phyloP scores from a whole-genome alignment of 2,797 vertebrate species.

The Acanthurus leucopareius region DNA sequence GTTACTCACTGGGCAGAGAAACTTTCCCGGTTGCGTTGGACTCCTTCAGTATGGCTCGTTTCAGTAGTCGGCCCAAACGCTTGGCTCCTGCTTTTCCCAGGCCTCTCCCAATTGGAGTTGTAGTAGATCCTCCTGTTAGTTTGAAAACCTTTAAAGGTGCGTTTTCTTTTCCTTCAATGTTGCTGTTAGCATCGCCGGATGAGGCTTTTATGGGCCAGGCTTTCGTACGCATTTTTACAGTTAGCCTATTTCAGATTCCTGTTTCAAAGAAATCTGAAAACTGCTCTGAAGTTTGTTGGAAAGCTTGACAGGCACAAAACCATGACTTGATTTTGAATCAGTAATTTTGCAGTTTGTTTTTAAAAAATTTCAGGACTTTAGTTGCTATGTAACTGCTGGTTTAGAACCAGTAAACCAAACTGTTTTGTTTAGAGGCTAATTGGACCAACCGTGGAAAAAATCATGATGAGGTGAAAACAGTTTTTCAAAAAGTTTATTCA shows the following conservation, averaged over 20 bases:
- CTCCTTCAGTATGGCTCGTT: slow-evolving; percentile 31
- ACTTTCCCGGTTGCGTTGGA: neutral
- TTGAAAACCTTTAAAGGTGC: too few species aligned
- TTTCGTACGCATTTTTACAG: slow-evolving; percentile 2
- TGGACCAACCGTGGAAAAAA: neutral
- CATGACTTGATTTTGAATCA: neutral
- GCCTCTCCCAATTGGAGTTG: too few species aligned
- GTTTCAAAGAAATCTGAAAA: slow-evolving; percentile 3
- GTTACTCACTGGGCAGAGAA: slow-evolving; percentile 45
- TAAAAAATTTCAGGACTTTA: slow-evolving; percentile 20
- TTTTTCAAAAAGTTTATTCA: slow-evolving; percentile 31
- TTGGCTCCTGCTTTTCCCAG: slow-evolving; percentile 61
- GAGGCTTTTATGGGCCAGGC: too few species aligned
- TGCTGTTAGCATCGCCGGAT: too few species aligned
- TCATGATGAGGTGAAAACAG: neutral
- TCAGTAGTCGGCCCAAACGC: slow-evolving; percentile 50
- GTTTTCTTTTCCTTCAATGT: too few species aligned
- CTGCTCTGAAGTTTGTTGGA: too few species aligned
- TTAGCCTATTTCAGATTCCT: slow-evolving; percentile 12
- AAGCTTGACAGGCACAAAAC: too few species aligned
- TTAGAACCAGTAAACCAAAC: neutral
- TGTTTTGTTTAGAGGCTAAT: neutral
- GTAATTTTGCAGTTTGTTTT: neutral
- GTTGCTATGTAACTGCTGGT: slow-evolving; percentile 7
- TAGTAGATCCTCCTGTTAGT: too few species aligned